These are phyloP conservation scores for Lordiphosa fenestrarum DNA, from an alignment of 2,888 invertebrate genomes.

Conservation along the genomic window DNA sequence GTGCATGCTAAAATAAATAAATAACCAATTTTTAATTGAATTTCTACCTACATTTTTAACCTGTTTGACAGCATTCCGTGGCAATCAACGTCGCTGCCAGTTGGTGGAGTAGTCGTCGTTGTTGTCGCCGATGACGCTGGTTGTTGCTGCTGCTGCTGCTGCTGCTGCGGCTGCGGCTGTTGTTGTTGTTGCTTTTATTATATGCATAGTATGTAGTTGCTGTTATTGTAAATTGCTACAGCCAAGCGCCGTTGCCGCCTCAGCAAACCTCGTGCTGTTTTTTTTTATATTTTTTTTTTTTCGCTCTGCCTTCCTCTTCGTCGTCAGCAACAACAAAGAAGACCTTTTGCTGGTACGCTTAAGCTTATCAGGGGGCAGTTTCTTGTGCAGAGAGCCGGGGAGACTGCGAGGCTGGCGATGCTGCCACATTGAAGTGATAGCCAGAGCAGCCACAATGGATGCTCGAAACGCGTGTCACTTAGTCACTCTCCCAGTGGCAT, in stretches of 20 bases:
- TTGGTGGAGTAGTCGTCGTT: constrained; percentile 58
- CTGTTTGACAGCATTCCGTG: constrained; percentile 79
- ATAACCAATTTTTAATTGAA: constrained; percentile 78
- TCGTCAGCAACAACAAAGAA: constrained; percentile 60
- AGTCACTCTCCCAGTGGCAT: constrained; percentile 19
- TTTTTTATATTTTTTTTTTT: constrained; percentile 18
- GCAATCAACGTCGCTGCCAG: constrained; percentile 72
- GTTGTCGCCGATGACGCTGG: constrained; percentile 65
- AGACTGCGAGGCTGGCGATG: constrained; percentile 57
- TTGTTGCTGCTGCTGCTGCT: constrained; percentile 30
- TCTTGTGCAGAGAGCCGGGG: constrained; percentile 24
- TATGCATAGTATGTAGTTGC: constrained; percentile 47
- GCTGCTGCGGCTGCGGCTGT: constrained; percentile 32
- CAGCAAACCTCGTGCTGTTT: constrained; percentile 68
- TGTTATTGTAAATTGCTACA: constrained; percentile 66
- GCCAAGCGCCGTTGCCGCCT: constrained; percentile 64
- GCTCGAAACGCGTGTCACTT: constrained; percentile 34
- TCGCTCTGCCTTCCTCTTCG: constrained; percentile 23
- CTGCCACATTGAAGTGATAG: constrained; percentile 38
- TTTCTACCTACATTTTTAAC: constrained; percentile 78
- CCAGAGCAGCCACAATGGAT: constrained; percentile 37
- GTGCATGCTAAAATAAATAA: constrained; percentile 76
- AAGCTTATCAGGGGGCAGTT: constrained; percentile 51
- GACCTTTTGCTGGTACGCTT: constrained; percentile 56
- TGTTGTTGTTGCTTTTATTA: constrained; percentile 29